Base-by-base conservation (phyloP, 2,113 vertebrate species). In the Perca flavescens region DNA sequence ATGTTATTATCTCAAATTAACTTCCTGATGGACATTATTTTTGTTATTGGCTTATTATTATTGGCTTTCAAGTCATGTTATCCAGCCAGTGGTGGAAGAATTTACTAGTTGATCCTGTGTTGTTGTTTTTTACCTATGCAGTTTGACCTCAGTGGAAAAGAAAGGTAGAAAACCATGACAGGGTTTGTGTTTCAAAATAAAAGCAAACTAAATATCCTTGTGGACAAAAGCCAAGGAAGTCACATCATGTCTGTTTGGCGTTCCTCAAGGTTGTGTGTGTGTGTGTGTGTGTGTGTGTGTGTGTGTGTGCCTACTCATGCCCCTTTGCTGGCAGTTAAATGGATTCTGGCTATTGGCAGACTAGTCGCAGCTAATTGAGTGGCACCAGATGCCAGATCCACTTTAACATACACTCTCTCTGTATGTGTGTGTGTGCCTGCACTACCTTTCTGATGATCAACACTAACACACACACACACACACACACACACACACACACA, bases 351-450 rank as follows among this genome's bases (percentile, higher is more conserved):
- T 86, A 91, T 90, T 91, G 91, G 89, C 91, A 92, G 85, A 88
- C 88, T 83, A 83, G 88, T 90, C 76, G 31, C 88, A 85, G 80
- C 86, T 94, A 94, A 94, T 94, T 92, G 89, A 92, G 84, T 93
- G 88, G 89, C 84, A 87, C 85, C 90, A 91, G 88, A 92, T 93
- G 93, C 92, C 92, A 92, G 85, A 85, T 82, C 86, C 80, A 85
- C 91, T 91, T 90, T 85, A 88, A 84, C 86, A 89, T 88, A 74
- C 83, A 86, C 77, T 57, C 56, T 67, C 50, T 80, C 28, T 28
- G 78, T 79, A 46, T 83, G 76, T 77, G 77, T 72, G 68, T 87
- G 80, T 85, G 69, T 22, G 67, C 22, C 57, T 76, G 81, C 72
- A 47, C 62, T 74, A 79, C 77, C 70, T 84, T 82, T 56, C 57